These are phyloP conservation scores for Hololepta plana DNA, from an alignment of 2,888 invertebrate genomes.

Conservation along the genomic window DNA sequence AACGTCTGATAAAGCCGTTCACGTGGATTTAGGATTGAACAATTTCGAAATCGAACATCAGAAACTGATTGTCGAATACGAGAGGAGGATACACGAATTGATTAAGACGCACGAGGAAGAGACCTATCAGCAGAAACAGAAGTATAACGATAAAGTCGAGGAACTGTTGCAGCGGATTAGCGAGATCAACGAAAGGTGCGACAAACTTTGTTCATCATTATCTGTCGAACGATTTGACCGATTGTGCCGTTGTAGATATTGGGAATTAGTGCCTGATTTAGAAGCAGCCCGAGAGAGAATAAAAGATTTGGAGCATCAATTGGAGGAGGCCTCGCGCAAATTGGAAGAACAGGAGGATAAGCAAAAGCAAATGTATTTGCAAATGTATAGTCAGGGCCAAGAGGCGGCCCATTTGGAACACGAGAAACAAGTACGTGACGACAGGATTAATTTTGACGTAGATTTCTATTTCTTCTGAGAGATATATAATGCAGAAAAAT, in stretches of 20 bases:
- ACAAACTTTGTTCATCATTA: neutral
- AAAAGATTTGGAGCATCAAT: constrained; percentile 49
- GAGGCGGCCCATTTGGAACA: constrained; percentile 58
- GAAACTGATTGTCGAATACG: constrained; percentile 52
- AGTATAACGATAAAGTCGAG: constrained; percentile 65
- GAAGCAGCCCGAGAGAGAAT: constrained; percentile 54
- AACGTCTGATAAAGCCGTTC: constrained; percentile 17
- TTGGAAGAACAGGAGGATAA: constrained; percentile 52
- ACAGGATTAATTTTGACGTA: too few relatives aligned
- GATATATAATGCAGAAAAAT: neutral
- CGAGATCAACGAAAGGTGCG: constrained; percentile 54
- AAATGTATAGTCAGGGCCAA: constrained; percentile 66
- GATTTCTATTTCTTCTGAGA: constrained; percentile 1
- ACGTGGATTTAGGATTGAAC: constrained; percentile 17
- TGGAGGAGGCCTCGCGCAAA: constrained; percentile 50
- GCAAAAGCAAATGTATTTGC: constrained; percentile 58
- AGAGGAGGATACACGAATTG: constrained; percentile 56
- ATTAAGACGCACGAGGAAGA: constrained; percentile 43
- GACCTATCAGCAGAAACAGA: constrained; percentile 57
- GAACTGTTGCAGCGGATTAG: constrained; percentile 50
- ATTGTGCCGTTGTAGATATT: constrained; percentile 33
- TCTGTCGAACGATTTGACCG: neutral
- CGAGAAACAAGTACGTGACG: constrained; percentile 45
- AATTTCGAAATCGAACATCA: constrained; percentile 47
- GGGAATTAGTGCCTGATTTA: constrained; percentile 55